Evolutionary conservation across 2,113 vertebrate genomes (phyloP).

Genomic region (Mungos mungo): DNA sequence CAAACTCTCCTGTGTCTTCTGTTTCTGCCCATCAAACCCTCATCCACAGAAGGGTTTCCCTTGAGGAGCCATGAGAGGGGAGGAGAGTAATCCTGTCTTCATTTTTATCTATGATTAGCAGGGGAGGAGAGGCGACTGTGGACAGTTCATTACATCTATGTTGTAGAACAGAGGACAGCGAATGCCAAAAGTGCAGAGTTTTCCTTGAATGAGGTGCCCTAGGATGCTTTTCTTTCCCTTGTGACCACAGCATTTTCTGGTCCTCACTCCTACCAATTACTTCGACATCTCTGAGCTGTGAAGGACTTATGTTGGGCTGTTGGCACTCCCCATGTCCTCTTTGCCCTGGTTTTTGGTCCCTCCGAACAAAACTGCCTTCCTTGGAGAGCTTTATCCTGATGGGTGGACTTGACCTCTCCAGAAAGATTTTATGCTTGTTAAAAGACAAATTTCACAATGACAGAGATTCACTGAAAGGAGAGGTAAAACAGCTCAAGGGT

Average conservation of each 20-base stretch:
- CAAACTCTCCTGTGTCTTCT: neutral
- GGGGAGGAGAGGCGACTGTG: neutral
- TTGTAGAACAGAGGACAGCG: rapidly evolving
- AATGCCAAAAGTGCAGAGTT: neutral
- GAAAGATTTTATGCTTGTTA: neutral
- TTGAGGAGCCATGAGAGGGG: neutral
- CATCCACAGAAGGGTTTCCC: neutral
- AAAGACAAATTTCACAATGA: neutral
- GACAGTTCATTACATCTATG: rapidly evolving
- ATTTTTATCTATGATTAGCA: neutral
- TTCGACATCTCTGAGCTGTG: neutral
- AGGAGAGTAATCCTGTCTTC: neutral
- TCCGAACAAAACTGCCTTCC: neutral
- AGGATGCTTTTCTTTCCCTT: neutral
- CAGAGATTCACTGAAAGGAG: neutral
- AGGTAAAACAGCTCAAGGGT: neutral
- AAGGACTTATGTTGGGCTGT: neutral
- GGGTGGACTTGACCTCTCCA: neutral
- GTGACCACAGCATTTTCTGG: rapidly evolving
- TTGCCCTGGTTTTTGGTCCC: neutral
- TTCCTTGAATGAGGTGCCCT: neutral
- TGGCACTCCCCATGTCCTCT: rapidly evolving
- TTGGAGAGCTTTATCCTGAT: neutral
- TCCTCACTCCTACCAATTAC: rapidly evolving
- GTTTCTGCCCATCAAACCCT: neutral